phyloP scores from a whole-genome alignment of 2,888 invertebrate species.

The Priocnemis perturbator region DNA sequence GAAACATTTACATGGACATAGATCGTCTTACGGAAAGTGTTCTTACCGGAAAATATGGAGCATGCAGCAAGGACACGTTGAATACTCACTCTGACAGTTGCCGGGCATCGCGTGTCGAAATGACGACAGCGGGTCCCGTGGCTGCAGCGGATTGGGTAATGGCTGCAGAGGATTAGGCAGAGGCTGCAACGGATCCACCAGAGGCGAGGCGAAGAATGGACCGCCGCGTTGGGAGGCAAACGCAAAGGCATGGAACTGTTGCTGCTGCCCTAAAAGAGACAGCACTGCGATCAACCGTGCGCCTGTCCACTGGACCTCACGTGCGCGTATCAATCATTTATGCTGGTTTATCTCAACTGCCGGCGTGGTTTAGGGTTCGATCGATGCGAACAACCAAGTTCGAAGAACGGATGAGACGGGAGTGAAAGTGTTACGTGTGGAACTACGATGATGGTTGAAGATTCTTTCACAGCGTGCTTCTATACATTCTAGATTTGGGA shows the following conservation, averaged over 20 bases:
- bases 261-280: conserved; percentile 96
- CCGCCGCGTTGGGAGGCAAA: conserved; percentile 83
- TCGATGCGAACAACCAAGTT: no score
- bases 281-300: conserved; percentile 82
- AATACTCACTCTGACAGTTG: conserved; percentile 91
- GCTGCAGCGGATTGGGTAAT: conserved; percentile 79
- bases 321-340: conserved; percentile 30
- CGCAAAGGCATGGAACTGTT: conserved; percentile 89
- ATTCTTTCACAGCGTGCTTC: no score
- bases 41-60: no score
- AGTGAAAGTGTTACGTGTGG: no score
- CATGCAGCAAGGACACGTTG: no score
- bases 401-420: no score
- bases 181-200: conserved; percentile 72
- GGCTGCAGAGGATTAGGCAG: conserved; percentile 72
- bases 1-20: no score
- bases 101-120: conserved; percentile 93
- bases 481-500: no score
- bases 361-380: no score
- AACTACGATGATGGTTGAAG: no score
- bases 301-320: conserved; percentile 78
- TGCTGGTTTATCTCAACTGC: background rate
- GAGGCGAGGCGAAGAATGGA: conserved; percentile 72
- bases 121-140: conserved; percentile 88
- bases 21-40: no score